Conservation (phyloP, 2,113 vertebrate species). For the Ptychochromis oligacanthus region DNA sequence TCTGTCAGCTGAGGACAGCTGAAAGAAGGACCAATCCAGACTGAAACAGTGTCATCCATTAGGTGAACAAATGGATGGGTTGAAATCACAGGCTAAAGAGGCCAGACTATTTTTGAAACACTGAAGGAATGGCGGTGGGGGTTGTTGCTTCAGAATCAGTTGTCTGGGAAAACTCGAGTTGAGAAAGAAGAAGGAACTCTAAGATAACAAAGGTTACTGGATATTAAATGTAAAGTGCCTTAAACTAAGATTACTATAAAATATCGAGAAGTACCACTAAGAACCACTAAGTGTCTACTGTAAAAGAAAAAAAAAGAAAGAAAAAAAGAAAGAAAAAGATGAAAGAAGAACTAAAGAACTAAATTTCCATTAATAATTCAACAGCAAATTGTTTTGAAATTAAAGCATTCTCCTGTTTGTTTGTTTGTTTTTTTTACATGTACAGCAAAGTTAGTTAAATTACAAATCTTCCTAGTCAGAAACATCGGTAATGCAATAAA, state of each 20-base stretch:
- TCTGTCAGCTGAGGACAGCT: conserved; percentile 55
- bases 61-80: background rate
- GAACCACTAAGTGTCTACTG: background rate
- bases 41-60: background rate
- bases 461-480: too few species aligned
- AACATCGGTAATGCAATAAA: too few species aligned
- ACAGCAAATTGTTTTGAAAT: too few species aligned
- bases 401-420: too few species aligned
- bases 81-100: background rate
- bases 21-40: background rate
- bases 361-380: too few species aligned
- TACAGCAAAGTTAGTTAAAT: too few species aligned
- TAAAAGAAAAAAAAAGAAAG: too few species aligned
- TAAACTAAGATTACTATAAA: background rate
- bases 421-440: too few species aligned
- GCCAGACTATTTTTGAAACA: background rate
- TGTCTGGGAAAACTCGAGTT: background rate
- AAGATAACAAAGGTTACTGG: background rate
- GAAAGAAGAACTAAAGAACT: too few species aligned
- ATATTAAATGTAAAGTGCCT: background rate
- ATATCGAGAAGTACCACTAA: background rate
- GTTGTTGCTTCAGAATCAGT: background rate
- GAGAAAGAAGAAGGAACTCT: background rate
- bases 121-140: background rate
- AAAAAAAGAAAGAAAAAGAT: too few species aligned